Base-by-base conservation (phyloP, 2,888 invertebrate species). In the Sipunculus nudus region DNA sequence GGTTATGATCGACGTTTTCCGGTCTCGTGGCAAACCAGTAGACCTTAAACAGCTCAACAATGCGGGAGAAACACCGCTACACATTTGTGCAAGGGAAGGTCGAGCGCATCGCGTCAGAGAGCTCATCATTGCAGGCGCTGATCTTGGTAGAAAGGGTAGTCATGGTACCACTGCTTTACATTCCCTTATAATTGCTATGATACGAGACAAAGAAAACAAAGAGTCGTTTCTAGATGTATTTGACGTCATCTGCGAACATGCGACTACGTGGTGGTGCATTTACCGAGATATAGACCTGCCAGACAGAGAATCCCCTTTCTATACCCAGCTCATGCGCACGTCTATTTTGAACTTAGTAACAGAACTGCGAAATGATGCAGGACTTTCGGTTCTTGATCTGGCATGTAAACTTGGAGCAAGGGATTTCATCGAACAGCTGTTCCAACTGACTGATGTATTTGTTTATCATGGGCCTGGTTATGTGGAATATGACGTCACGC, bases 111-210 rank as follows among this genome's bases (percentile, higher is more conserved):
- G 67, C 39, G 69, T 77, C 5, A 63, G 65, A 29, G 58, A 68
- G 16, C 58, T 79, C 26, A 72, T 79, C 21, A 57, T 61, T 10
- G 63, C 64, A 21, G 78, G 77, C 29, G 74, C 76, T 6, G 76
- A 78, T 55, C 60, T 80, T 16, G 56, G 73, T 0, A 28, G 67
- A 3, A 63, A 70, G 53, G 75, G 78, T 46, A 31, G 56, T 0
- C 52, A 74, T 2, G 80, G 79, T 3, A 72, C 80, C 63, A 78
- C 78, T 0, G 73, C 76, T 1, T 70, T 81, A 0, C 81, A 81
- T 49, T 54, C 65, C 23, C 55, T 81, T 28, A 70, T 73, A 2
- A 45, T 63, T n/a, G 60, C 73, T 21, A 68, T 72, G 0, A 70
- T 71, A 0, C 46, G 56, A 8, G 65, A 73, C 25, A 65, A 61